These are phyloP conservation scores for Ips nitidus DNA, from an alignment of 1,140 invertebrate genomes.

Conservation along the genomic window DNA sequence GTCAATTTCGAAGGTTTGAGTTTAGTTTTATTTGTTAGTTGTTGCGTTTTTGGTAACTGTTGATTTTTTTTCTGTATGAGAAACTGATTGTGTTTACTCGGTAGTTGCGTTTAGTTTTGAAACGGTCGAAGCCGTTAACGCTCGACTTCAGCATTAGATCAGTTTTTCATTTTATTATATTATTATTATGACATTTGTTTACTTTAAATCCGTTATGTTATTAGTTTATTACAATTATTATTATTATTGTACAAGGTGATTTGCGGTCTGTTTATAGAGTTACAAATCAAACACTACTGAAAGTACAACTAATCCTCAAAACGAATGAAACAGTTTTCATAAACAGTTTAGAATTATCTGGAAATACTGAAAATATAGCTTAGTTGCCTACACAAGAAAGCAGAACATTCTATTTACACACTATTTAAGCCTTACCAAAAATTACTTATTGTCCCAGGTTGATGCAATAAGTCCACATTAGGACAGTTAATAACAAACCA, in stretches of 20 bases:
- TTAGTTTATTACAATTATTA: slow-evolving; percentile 25
- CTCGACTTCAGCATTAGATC: slow-evolving; percentile 3
- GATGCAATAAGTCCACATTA: too few relatives aligned
- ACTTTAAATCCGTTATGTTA: slow-evolving; percentile 32
- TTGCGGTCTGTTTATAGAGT: not conserved
- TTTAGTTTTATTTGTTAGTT: slow-evolving; percentile 51
- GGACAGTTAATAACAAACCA: too few relatives aligned
- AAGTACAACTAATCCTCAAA: too few relatives aligned
- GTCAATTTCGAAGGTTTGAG: slow-evolving; percentile 6
- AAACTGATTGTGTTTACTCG: slow-evolving; percentile 20
- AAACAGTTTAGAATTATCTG: slow-evolving; percentile 22
- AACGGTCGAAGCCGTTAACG: too few relatives aligned
- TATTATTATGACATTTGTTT: slow-evolving; percentile 12
- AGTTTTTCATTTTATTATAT: not conserved
- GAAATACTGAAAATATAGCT: not conserved
- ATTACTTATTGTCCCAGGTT: too few relatives aligned
- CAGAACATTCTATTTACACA: too few relatives aligned
- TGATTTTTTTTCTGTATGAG: slow-evolving; percentile 35
- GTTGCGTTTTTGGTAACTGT: slow-evolving; percentile 48
- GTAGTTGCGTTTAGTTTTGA: not conserved
- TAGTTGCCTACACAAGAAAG: too few relatives aligned
- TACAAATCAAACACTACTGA: not conserved
- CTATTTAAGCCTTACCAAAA: too few relatives aligned
- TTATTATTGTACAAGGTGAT: not conserved
- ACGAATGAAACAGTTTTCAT: not conserved